Percentiles rank a stretch among this genome's conserved stretches.
phyloP scores from a whole-genome alignment of 1,140 invertebrate genomes.

The Danaus melanippus region DNA sequence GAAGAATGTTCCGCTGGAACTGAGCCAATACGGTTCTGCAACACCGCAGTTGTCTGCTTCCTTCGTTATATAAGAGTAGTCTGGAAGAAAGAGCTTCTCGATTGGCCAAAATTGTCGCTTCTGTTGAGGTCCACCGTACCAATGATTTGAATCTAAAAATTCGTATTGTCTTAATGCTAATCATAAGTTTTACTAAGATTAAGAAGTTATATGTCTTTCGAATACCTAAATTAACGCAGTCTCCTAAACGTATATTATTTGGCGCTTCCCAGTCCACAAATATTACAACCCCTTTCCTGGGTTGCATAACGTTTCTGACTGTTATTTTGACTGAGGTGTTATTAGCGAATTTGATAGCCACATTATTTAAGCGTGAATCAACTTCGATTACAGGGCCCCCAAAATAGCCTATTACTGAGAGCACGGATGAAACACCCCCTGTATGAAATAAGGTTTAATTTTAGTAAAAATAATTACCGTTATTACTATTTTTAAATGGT shows the following conservation, averaged over 20 bases:
- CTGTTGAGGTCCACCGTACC: constrained; percentile 76
- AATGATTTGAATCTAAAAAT: constrained; percentile 47
- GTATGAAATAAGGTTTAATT: too few relatives aligned
- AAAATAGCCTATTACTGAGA: too few relatives aligned
- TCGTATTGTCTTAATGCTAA: too few relatives aligned
- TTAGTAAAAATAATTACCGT: too few relatives aligned
- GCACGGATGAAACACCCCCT: too few relatives aligned
- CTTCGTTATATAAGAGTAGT: constrained; percentile 76
- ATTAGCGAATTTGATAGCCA: constrained; percentile 38
- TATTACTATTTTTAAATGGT: too few relatives aligned
- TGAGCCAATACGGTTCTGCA: constrained; percentile 84
- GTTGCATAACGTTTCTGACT: constrained; percentile 22
- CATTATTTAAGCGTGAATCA: constrained; percentile 16
- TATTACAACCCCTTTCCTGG: constrained; percentile 30
- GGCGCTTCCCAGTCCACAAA: constrained; percentile 44
- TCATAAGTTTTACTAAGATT: constrained; percentile 45
- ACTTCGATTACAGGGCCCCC: too few relatives aligned
- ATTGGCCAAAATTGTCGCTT: constrained; percentile 78
- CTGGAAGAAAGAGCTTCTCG: constrained; percentile 73
- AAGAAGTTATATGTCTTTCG: constrained; percentile 71
- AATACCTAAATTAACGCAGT: constrained; percentile 50
- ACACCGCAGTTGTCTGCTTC: constrained; percentile 77
- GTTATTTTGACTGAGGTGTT: constrained; percentile 34
- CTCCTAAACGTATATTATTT: constrained; percentile 36
- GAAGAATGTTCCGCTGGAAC: constrained; percentile 77